These are phyloP conservation scores for Avahi laniger DNA, from an alignment of 2,797 vertebrate species.

Conservation along the genomic window DNA sequence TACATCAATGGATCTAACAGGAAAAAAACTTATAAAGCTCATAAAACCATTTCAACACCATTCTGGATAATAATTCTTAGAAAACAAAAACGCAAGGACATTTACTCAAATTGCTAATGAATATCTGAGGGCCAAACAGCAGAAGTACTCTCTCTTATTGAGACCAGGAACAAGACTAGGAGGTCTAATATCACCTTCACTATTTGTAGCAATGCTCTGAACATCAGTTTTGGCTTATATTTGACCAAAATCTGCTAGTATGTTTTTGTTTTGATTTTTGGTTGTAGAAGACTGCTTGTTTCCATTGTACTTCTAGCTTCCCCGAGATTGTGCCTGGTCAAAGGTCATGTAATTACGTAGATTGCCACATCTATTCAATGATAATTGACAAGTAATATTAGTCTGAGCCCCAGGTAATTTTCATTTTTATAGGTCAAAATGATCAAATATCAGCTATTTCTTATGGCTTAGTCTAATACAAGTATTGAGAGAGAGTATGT, in stretches of 20 bases:
- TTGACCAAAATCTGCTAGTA: background rate
- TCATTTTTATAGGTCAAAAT: background rate
- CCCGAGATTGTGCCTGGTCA: background rate
- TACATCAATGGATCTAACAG: background rate
- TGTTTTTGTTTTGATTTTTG: conserved; percentile 38
- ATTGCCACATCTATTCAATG: background rate
- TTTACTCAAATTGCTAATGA: background rate
- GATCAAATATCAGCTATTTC: background rate
- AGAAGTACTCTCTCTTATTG: background rate
- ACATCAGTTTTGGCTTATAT: background rate
- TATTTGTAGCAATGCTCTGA: background rate
- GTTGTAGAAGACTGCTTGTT: background rate
- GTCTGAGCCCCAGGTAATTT: background rate
- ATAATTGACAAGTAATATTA: background rate
- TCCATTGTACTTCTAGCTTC: background rate
- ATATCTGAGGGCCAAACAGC: background rate
- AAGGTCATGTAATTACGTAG: background rate
- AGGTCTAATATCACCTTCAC: background rate
- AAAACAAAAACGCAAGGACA: background rate
- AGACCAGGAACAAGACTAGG: background rate
- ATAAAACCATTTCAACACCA: background rate
- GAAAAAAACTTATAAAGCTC: background rate
- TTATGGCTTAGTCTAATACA: background rate
- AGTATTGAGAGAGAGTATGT: background rate
- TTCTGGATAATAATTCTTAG: conserved; percentile 13